Conservation (phyloP, 2,113 vertebrate genomes). For the Actinemys pallida region DNA sequence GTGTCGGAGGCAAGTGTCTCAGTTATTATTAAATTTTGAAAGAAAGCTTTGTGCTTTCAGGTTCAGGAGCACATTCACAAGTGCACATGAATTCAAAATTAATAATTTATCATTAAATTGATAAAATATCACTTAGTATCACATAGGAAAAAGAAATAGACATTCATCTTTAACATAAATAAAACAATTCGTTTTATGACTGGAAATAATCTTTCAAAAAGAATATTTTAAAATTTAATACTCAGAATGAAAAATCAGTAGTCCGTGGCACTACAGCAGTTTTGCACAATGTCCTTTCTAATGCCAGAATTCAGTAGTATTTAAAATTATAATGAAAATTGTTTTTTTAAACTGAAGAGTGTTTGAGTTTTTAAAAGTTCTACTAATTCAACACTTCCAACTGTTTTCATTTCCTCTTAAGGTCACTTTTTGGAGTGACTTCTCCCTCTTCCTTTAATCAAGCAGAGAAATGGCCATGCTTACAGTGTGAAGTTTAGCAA, state of each 20-base stretch:
- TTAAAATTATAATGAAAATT: conserved; percentile 39
- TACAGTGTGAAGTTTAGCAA: conserved; percentile 64
- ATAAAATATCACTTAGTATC: conserved; percentile 31
- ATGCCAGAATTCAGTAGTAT: conserved; percentile 33
- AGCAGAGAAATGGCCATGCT: conserved; percentile 65
- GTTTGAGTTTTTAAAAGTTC: conserved; percentile 39
- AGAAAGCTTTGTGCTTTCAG: conserved; percentile 8
- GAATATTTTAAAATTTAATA: conserved; percentile 17
- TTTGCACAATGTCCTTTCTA: conserved; percentile 30
- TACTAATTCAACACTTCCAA: conserved; percentile 40
- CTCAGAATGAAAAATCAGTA: not conserved
- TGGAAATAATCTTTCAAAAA: conserved; percentile 11
- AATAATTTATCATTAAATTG: conserved; percentile 26
- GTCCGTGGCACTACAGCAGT: not conserved
- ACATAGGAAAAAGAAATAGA: conserved; percentile 15
- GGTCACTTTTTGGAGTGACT: conserved; percentile 66
- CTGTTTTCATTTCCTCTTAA: conserved; percentile 65
- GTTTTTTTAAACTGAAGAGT: conserved; percentile 9
- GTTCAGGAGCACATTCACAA: not conserved
- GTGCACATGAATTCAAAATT: not conserved
- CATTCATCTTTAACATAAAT: not conserved
- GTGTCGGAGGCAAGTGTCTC: conserved; percentile 47
- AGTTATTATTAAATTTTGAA: not conserved
- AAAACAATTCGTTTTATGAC: not conserved
- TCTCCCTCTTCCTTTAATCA: conserved; percentile 31